phyloP scores from a whole-genome alignment of 2,113 vertebrate species.

The Morone saxatilis region DNA sequence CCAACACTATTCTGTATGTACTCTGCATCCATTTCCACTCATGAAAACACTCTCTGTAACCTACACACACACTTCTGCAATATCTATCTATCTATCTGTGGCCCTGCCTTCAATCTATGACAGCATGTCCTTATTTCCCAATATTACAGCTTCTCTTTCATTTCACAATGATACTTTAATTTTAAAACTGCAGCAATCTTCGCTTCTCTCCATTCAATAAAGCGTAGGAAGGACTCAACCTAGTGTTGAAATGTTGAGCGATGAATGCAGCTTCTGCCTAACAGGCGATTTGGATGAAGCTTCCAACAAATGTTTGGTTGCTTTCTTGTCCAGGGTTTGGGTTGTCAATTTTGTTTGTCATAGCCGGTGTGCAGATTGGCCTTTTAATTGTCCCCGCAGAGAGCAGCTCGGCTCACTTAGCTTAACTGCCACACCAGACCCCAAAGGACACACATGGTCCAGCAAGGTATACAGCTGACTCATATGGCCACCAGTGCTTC shows the following conservation, averaged over 20 bases:
- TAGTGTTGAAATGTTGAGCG: background rate
- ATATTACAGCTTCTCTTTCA: background rate
- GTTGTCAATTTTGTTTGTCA: background rate
- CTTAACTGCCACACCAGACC: slow-evolving; percentile 7
- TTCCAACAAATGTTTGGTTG: background rate
- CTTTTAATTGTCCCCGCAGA: slow-evolving; percentile 18
- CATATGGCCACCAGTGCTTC: background rate
- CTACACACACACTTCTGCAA: slow-evolving; percentile 29
- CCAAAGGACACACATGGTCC: background rate
- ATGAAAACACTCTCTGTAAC: background rate
- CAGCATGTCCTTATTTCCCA: background rate
- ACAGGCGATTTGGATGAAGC: background rate
- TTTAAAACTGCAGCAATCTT: background rate
- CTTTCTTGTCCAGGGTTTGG: background rate
- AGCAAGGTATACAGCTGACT: background rate
- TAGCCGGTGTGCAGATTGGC: background rate
- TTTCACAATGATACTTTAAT: background rate
- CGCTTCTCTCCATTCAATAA: background rate
- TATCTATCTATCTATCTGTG: background rate
- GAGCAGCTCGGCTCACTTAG: slow-evolving; percentile 12
- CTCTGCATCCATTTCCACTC: slow-evolving; percentile 46
- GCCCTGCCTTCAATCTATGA: background rate
- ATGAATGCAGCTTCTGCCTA: slow-evolving; percentile 1
- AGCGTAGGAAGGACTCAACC: background rate
- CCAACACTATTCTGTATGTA: slow-evolving; percentile 55